phyloP scores from a whole-genome alignment of 2,888 invertebrate species.

The Lepidocyrtinus sp. region DNA sequence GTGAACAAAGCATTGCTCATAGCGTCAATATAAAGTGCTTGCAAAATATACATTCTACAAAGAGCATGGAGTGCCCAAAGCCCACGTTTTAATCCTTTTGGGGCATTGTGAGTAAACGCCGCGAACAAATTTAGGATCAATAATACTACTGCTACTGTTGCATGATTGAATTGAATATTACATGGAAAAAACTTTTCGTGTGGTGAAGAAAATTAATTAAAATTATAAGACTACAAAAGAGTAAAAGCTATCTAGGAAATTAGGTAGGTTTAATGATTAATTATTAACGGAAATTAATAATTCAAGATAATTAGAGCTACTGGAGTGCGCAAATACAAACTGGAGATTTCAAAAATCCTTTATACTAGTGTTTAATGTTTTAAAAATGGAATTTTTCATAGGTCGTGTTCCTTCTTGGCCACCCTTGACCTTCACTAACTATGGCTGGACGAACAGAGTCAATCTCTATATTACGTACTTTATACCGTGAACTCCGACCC shows the following conservation, averaged over 20 bases:
- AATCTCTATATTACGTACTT: slow-evolving; percentile 47
- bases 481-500: slow-evolving; percentile 68
- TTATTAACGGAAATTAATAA: too few relatives aligned
- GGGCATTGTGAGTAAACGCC: neutral
- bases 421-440: neutral
- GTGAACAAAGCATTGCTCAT: neutral
- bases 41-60: neutral
- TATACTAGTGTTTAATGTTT: neutral
- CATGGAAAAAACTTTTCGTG: too few relatives aligned
- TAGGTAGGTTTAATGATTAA: too few relatives aligned
- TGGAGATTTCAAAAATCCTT: neutral
- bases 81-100: neutral
- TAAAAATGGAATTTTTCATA: neutral
- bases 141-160: too few relatives aligned
- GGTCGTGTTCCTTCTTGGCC: neutral
- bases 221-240: too few relatives aligned
- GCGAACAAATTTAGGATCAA: too few relatives aligned
- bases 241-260: too few relatives aligned
- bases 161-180: too few relatives aligned
- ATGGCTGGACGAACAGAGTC: slow-evolving; percentile 32
- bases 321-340: neutral
- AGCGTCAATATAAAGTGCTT: neutral
- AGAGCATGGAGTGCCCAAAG: too few relatives aligned
- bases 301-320: too few relatives aligned
- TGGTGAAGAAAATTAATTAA: too few relatives aligned